Percentiles rank a stretch among this genome's conserved stretches.
phyloP scores from a whole-genome alignment of 2,888 invertebrate genomes.

The Acronicta psi region DNA sequence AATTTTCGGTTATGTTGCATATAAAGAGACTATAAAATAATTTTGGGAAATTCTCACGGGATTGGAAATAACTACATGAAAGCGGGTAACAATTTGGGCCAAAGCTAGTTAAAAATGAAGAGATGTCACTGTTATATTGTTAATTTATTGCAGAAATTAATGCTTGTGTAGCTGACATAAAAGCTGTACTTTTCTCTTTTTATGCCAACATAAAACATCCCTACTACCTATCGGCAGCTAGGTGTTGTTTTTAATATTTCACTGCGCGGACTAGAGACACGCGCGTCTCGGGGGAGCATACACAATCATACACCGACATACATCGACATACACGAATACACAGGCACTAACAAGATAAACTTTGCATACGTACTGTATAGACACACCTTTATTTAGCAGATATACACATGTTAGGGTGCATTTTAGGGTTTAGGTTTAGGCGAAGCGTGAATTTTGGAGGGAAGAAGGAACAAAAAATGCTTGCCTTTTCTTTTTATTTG shows the following conservation, averaged over 20 bases:
- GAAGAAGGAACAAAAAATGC: too few species aligned
- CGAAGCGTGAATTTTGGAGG: too few species aligned
- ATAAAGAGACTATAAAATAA: too few species aligned
- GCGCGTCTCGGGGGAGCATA: constrained; percentile 78
- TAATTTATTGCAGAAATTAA: too few species aligned
- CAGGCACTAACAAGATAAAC: constrained; percentile 55
- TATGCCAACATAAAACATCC: constrained; percentile 49
- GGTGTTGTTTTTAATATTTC: constrained; percentile 80
- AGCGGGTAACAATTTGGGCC: too few species aligned
- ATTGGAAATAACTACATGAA: too few species aligned
- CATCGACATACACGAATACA: constrained; percentile 32
- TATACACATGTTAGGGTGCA: constrained; percentile 43
- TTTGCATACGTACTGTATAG: constrained; percentile 46
- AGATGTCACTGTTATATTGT: too few species aligned
- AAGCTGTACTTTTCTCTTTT: not conserved
- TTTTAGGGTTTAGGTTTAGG: constrained; percentile 35
- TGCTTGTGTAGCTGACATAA: too few species aligned
- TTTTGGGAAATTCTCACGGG: too few species aligned
- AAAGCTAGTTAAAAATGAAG: too few species aligned
- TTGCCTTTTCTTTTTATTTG: too few species aligned
- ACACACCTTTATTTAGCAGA: constrained; percentile 54
- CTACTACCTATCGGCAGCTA: constrained; percentile 55
- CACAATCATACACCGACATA: constrained; percentile 61
- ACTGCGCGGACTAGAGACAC: constrained; percentile 64
- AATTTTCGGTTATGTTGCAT: too few species aligned